phyloP scores from a whole-genome alignment of 2,888 invertebrate species.

The Pycnomerus fuliginosus region DNA sequence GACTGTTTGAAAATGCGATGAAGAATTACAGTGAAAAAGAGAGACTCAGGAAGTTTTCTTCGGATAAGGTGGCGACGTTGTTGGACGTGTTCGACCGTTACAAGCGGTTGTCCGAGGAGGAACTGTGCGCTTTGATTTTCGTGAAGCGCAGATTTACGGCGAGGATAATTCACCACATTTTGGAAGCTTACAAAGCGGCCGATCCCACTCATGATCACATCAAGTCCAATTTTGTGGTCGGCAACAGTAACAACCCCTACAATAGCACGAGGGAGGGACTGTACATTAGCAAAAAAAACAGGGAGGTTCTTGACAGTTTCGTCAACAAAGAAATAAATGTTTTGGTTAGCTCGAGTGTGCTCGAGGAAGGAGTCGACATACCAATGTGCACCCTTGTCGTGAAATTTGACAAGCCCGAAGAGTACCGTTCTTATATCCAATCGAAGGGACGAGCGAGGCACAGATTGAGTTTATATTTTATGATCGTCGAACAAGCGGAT shows the following conservation, averaged over 20 bases:
- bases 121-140: constrained; percentile 71
- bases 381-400: constrained; percentile 79
- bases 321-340: constrained; percentile 62
- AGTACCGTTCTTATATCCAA: constrained; percentile 82
- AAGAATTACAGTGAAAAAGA: constrained; percentile 42
- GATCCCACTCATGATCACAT: constrained; percentile 60
- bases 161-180: constrained; percentile 69
- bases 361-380: constrained; percentile 90
- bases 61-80: constrained; percentile 64
- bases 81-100: constrained; percentile 63
- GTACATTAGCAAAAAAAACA: constrained; percentile 55
- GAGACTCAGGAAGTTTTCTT: constrained; percentile 60
- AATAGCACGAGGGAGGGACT: constrained; percentile 59
- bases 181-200: constrained; percentile 56
- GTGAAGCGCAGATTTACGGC: constrained; percentile 73
- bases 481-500: constrained; percentile 55
- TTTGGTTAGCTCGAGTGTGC: constrained; percentile 72
- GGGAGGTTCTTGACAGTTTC: constrained; percentile 59
- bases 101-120: constrained; percentile 52
- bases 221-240: constrained; percentile 72
- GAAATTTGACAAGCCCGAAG: constrained; percentile 68
- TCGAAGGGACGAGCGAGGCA: constrained; percentile 87
- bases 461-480: constrained; percentile 59
- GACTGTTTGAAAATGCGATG: constrained; percentile 58
- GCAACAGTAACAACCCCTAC: constrained; percentile 61